phyloP scores from a whole-genome alignment of 2,113 vertebrate species.

The Phodopus roborovskii region DNA sequence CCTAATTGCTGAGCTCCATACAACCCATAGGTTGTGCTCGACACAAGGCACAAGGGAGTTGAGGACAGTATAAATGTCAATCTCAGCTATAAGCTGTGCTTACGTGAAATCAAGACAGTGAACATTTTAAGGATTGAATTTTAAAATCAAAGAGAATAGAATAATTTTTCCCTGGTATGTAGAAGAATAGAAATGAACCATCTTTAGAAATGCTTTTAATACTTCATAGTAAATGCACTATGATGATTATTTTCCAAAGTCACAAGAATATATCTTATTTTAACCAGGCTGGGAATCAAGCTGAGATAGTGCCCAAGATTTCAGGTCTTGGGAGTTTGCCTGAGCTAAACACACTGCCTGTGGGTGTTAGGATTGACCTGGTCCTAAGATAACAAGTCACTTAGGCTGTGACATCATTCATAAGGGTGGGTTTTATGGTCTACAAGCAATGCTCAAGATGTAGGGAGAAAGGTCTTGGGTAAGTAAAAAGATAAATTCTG shows the following conservation, averaged over 20 bases:
- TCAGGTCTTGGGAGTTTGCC: not conserved
- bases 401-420: not conserved
- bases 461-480: not conserved
- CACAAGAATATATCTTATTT: not conserved
- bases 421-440: not conserved
- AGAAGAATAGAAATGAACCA: constrained; percentile 31
- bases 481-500: not conserved
- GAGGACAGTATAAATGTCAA: not conserved
- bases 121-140: constrained; percentile 29
- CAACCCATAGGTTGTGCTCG: not conserved
- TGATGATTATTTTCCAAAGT: not conserved
- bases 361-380: not conserved
- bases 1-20: not conserved
- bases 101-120: constrained; percentile 30
- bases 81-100: constrained; percentile 2
- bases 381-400: not conserved
- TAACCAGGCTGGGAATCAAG: not conserved
- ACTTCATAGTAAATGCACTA: constrained; percentile 1
- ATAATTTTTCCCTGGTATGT: constrained; percentile 28
- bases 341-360: not conserved
- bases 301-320: not conserved
- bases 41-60: not conserved
- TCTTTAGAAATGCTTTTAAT: constrained; percentile 29
- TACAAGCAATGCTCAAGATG: not conserved
- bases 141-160: constrained; percentile 43